These are phyloP conservation scores for Drosophila virilis DNA, from an alignment of 1,140 invertebrate genomes.

Conservation along the genomic window DNA sequence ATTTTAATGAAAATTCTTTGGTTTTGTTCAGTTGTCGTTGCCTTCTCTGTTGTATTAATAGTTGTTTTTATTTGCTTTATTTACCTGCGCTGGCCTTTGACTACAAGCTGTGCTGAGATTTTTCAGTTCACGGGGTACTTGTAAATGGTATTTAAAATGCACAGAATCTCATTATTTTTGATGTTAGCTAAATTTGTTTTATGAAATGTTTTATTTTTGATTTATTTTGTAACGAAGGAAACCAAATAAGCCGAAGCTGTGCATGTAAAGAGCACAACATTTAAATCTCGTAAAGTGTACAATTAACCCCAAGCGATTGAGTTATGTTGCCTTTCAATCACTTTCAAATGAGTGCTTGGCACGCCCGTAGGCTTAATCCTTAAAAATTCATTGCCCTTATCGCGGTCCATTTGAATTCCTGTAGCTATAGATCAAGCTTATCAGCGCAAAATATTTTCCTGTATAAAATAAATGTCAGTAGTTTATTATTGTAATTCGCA, in stretches of 20 bases:
- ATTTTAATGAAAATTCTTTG: conserved; percentile 80
- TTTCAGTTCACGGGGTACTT: not conserved
- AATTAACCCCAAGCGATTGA: conserved; percentile 44
- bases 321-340: conserved; percentile 36
- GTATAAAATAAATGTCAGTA: conserved; percentile 76
- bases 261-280: conserved; percentile 1
- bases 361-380: conserved; percentile 55
- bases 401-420: conserved; percentile 59
- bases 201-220: not conserved
- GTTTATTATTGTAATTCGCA: conserved; percentile 79
- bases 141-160: not conserved
- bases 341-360: conserved; percentile 40
- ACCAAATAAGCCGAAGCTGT: not conserved
- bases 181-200: not conserved
- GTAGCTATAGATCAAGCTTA: conserved; percentile 75
- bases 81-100: conserved; percentile 8
- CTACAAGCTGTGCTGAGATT: not conserved
- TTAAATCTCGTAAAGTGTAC: conserved; percentile 10
- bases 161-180: not conserved
- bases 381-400: conserved; percentile 62
- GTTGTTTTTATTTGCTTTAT: conserved; percentile 16
- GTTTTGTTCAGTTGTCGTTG: conserved; percentile 45
- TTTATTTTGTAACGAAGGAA: conserved; percentile 1
- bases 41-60: conserved; percentile 3
- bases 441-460: conserved; percentile 73